A percentile compares a stretch with the other conserved stretches of the same genome.
phyloP scores from a whole-genome alignment of 2,888 invertebrate species.

The Drepanosiphum platanoidis region DNA sequence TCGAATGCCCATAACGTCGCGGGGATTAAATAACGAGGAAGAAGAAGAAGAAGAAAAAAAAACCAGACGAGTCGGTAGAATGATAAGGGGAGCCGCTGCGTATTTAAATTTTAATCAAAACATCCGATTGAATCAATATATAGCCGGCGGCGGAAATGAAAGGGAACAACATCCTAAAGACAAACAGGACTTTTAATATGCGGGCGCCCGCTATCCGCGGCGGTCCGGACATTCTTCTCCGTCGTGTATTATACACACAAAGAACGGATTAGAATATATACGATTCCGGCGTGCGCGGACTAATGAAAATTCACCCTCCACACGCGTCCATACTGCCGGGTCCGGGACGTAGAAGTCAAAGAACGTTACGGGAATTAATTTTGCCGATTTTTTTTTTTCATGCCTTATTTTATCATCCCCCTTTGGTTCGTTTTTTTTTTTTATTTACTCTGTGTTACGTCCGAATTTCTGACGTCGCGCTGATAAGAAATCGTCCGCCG shows the following conservation, averaged over 20 bases:
- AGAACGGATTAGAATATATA: constrained; percentile 61
- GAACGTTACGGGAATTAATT: constrained; percentile 57
- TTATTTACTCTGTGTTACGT: background rate
- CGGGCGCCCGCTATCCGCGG: constrained; percentile 53
- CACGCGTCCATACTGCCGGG: background rate
- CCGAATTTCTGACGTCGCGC: constrained; percentile 35
- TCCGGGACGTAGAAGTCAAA: constrained; percentile 48
- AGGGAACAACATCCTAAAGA: constrained; percentile 59
- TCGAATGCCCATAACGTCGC: constrained; percentile 32
- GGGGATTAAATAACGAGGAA: constrained; percentile 50
- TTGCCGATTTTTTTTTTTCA: constrained; percentile 18
- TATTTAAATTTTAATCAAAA: constrained; percentile 62
- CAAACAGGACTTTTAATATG: constrained; percentile 62
- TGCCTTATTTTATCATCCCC: background rate
- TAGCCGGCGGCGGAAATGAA: constrained; percentile 54
- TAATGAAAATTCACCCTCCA: constrained; percentile 61
- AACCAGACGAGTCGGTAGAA: constrained; percentile 10
- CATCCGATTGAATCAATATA: constrained; percentile 61
- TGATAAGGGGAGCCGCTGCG: constrained; percentile 8
- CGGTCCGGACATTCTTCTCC: constrained; percentile 53
- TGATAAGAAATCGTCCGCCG: constrained; percentile 28
- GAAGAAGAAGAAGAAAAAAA: constrained; percentile 18
- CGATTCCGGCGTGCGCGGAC: constrained; percentile 40
- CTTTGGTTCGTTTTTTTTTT: background rate
- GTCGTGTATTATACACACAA: constrained; percentile 35